These are phyloP conservation scores for Falco punctatus DNA, from an alignment of 2,113 vertebrate species.

Conservation along the genomic window DNA sequence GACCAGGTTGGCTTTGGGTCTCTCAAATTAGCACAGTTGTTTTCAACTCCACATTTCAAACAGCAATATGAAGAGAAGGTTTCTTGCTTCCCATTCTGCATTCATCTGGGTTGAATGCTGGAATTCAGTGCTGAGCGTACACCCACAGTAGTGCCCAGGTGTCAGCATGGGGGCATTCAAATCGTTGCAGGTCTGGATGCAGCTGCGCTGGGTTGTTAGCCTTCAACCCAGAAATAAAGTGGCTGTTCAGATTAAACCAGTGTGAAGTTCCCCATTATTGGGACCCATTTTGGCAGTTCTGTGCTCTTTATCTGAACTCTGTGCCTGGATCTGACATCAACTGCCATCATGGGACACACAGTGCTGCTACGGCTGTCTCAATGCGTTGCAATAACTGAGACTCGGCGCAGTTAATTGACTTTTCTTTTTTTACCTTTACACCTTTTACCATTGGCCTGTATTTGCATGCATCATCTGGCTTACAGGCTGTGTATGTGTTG, in stretches of 20 bases:
- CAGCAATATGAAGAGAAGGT: neutral
- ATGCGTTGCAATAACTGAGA: neutral
- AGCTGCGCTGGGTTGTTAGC: too few species aligned
- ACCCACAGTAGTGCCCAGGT: accelerated
- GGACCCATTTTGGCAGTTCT: accelerated
- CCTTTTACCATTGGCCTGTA: neutral
- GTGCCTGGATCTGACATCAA: too few species aligned
- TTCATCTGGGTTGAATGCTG: accelerated
- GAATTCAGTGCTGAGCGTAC: accelerated
- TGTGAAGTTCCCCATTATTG: neutral
- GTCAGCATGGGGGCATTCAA: neutral
- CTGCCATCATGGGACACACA: accelerated
- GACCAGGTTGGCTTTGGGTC: neutral
- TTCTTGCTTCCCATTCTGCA: accelerated
- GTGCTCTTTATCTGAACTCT: too few species aligned
- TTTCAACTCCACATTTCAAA: neutral
- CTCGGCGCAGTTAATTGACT: neutral
- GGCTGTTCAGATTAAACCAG: neutral
- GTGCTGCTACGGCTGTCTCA: neutral
- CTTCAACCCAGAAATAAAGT: neutral
- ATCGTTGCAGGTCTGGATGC: too few species aligned
- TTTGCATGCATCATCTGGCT: neutral
- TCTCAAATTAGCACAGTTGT: neutral
- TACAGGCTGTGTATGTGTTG: neutral
- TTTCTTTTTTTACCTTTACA: neutral